Evolutionary conservation across 2,113 vertebrate species (phyloP), one percentile per base, ranked within the genome.

Genomic region (Passer montanus): DNA sequence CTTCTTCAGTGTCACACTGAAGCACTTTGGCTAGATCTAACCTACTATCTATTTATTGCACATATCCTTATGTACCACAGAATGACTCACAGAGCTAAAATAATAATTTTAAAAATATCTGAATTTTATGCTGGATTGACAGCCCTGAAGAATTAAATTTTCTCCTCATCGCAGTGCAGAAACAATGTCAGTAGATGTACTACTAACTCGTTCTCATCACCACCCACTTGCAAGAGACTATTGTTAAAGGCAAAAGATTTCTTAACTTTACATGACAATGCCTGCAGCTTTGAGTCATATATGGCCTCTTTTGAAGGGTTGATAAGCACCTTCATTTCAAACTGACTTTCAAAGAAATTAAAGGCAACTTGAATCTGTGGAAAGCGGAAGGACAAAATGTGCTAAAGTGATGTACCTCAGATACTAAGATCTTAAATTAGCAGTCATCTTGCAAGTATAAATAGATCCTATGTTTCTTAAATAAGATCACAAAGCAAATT

Each of bases 41-140:
- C 39, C 26, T 63, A 55, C 67, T 83, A 69, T 37, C 90, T 93
- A 74, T 93, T 89, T 94, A 76, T 86, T 94, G 43, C 75, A 73
- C 6, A 24, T 81, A 90, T 67, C 43, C 35, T 91, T 66, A 74
- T 41, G 39, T 82, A 93, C 86, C 87, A 91, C 50, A 69, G 59
- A 93, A 93, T 94, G 90, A 94, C 68, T 97, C 93, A 95, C 17
- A 56, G 56, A 93, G 35, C 49, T 86, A 90, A 97, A 96, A 91
- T 88, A 90, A 90, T 94, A 77, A 62, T 63, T 88, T 56, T 78
- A 78, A 96, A 95, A 96, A 92, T 93, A 96, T 77, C 82, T 78
- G 33, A 90, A 80, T 94, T 93, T 91, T 46, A 86, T 43, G 39
- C 30, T 80, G 52, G 35, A 93, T 81, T 95, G 92, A 90, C 87